Base-by-base conservation (phyloP, 1,140 invertebrate species). In the Lasioglossum albipes region DNA sequence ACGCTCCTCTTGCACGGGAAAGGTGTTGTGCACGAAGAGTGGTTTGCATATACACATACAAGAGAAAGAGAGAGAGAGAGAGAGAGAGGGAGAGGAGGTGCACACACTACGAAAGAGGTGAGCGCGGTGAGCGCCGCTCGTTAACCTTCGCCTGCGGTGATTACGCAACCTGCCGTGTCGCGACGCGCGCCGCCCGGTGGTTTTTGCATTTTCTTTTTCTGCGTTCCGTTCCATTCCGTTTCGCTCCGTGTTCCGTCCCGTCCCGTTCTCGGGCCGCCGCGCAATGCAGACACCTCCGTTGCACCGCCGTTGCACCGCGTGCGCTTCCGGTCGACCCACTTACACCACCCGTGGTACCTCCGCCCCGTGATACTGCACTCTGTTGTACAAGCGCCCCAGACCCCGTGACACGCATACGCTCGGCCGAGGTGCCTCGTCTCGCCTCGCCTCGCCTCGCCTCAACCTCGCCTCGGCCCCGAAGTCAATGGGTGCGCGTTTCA, bases 291-390 rank as follows among this genome's bases (percentile, higher is more conserved):
- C 81, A 79, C 75, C 81, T 82, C 36, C 81, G 81, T 82, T 79
- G 69, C 70, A 31, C 69, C 36, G 81, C 76, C 81, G 81, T 82
- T 79, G 69, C 70, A 31, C 69, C 36, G 81, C 76, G 70, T 74
- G 70, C 76, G 75, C 70, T 82, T 82, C 76, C 76, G 68, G 76
- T 70, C 76, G 81, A 82, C 81, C 76, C 69, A 79, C 52, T 79
- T 82, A 82, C 36, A 4, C 36, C 36, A 36, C 36, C 36, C 36
- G 36, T 36, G 36, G 5, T 36, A 36, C 36, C 36, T 36, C 36
- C 5, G 36, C 36, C 36, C 36, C 36, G 36, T 36, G 36, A 36
- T 36, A 36, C 5, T 36, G 36, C 36, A 36, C 36, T 36, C 36
- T 36, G 36, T 36, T 36, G 36, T 36, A 36, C 36, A 36, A 36